Conservation (phyloP, 2,888 invertebrate species). For the Drosophila infuscata region DNA sequence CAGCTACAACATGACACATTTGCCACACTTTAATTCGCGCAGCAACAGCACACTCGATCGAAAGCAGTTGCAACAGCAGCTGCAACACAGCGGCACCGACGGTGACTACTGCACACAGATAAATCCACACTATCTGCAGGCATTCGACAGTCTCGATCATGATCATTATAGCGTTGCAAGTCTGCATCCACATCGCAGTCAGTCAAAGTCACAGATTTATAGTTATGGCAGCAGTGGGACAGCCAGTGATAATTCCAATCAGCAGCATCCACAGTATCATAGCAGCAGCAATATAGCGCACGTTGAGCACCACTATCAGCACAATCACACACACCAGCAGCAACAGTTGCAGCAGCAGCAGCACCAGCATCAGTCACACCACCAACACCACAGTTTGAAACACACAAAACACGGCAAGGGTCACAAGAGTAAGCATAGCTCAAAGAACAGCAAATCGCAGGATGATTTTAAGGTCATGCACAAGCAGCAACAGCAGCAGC, state of each 20-base stretch:
- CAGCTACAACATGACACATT: constrained; percentile 62
- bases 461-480: constrained; percentile 75
- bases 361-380: constrained; percentile 32
- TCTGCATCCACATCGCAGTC: constrained; percentile 74
- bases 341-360: constrained; percentile 40
- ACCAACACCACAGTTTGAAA: constrained; percentile 76
- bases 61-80: constrained; percentile 44
- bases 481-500: constrained; percentile 60
- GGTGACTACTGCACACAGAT: constrained; percentile 81
- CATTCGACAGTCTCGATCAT: constrained; percentile 83
- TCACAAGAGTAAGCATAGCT: constrained; percentile 68
- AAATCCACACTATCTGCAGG: constrained; percentile 83
- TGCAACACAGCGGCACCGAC: constrained; percentile 16
- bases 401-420: constrained; percentile 75
- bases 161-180: constrained; percentile 83
- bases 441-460: constrained; percentile 73
- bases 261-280: constrained; percentile 65
- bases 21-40: constrained; percentile 75
- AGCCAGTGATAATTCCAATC: constrained; percentile 72
- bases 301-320: constrained; percentile 80
- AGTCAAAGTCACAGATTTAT: constrained; percentile 83
- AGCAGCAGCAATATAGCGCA: constrained; percentile 76
- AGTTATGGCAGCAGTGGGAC: constrained; percentile 78
- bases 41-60: constrained; percentile 78
- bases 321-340: constrained; percentile 51